These are phyloP conservation scores for Scolopax rusticola DNA, from an alignment of 2,797 vertebrate species.

Conservation along the genomic window DNA sequence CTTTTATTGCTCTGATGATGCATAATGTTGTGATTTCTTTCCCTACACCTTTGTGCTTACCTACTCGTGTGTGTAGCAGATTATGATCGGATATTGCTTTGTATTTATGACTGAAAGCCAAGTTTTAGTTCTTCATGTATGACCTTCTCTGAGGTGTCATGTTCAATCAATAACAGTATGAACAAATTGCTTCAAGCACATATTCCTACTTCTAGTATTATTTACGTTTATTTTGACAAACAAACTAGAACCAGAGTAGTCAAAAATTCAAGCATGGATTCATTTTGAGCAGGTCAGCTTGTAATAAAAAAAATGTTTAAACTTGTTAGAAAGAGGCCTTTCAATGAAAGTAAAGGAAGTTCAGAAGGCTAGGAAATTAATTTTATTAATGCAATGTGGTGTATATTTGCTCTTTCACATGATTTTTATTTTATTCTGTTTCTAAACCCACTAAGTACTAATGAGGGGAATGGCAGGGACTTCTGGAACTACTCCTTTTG, in stretches of 20 bases:
- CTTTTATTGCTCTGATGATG: background rate
- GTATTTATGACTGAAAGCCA: conserved; percentile 56
- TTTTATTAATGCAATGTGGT: background rate
- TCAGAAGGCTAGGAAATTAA: conserved; percentile 41
- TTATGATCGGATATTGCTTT: conserved; percentile 41
- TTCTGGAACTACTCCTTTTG: conserved; percentile 5
- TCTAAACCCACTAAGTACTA: conserved; percentile 1
- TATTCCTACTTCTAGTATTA: conserved; percentile 63
- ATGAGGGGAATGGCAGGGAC: background rate
- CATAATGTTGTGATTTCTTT: background rate
- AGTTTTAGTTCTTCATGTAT: conserved; percentile 44
- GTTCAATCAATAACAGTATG: conserved; percentile 35
- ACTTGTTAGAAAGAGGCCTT: conserved; percentile 59
- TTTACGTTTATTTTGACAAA: conserved; percentile 73
- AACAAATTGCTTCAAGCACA: conserved; percentile 66
- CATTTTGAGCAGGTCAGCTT: conserved; percentile 65
- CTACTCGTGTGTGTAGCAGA: conserved; percentile 11
- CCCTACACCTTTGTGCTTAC: conserved; percentile 9
- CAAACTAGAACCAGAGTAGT: conserved; percentile 56
- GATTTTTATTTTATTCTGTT: background rate
- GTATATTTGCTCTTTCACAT: background rate
- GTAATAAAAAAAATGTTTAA: conserved; percentile 67
- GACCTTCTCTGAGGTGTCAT: conserved; percentile 62
- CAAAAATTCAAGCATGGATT: conserved; percentile 63
- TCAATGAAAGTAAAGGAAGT: conserved; percentile 71